Evolutionary conservation across 2,888 invertebrate genomes (phyloP).

Genomic region (Tiliacea aurago): DNA sequence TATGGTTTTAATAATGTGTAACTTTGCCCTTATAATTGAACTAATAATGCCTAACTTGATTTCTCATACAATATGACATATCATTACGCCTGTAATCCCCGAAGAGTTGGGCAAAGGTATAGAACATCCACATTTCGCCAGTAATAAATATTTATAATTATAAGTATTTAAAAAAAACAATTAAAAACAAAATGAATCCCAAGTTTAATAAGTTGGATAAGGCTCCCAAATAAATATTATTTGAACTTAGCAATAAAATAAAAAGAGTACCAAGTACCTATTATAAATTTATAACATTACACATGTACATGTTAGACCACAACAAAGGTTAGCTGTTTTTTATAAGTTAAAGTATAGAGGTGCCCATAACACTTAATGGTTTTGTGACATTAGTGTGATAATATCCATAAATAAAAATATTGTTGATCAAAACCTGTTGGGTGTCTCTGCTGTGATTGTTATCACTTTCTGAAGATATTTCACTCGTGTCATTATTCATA

Average conservation of each 20-base stretch:
- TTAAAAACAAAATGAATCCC: not conserved
- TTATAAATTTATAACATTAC: constrained; percentile 16
- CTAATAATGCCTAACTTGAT: not conserved
- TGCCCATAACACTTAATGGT: constrained; percentile 28
- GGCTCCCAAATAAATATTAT: not conserved
- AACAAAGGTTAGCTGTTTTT: constrained; percentile 35
- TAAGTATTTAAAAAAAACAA: not conserved
- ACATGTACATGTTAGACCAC: constrained; percentile 30
- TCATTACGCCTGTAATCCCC: too few species aligned
- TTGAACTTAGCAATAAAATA: constrained; percentile 6
- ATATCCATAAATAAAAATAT: constrained; percentile 49
- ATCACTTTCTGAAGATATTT: constrained; percentile 72
- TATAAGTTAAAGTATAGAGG: constrained; percentile 22
- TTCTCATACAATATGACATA: not conserved
- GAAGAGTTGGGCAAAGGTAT: too few species aligned
- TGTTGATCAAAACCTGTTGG: constrained; percentile 75
- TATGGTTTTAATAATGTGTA: not conserved
- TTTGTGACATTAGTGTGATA: constrained; percentile 61
- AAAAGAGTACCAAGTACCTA: not conserved
- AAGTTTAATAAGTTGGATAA: not conserved
- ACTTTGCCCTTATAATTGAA: not conserved
- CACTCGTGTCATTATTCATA: constrained; percentile 74
- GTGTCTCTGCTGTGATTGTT: constrained; percentile 73
- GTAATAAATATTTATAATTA: too few species aligned
- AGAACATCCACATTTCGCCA: too few species aligned